phyloP scores from a whole-genome alignment of 2,797 vertebrate species.

The Scomberomorus guttatus region DNA sequence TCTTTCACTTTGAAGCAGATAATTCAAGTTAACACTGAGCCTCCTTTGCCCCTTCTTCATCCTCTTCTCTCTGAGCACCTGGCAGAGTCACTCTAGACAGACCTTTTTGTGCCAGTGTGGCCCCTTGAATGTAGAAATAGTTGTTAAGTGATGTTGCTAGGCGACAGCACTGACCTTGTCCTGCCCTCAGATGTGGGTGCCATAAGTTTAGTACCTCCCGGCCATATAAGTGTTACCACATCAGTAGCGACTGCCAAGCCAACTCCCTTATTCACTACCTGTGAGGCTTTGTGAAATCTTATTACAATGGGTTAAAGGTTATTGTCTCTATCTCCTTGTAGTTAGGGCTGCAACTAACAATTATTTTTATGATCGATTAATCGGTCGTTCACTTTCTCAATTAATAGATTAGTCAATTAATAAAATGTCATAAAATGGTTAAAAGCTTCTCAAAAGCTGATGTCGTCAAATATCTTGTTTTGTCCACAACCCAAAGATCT shows the following conservation, averaged over 20 bases:
- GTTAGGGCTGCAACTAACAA: too few species aligned
- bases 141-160: conserved; percentile 52
- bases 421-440: too few species aligned
- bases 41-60: neutral
- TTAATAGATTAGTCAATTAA: too few species aligned
- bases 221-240: conserved; percentile 51
- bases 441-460: neutral
- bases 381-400: too few species aligned
- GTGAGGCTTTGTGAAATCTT: conserved; percentile 25
- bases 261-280: conserved; percentile 9
- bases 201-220: conserved; percentile 7
- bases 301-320: conserved; percentile 63
- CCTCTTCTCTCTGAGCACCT: conserved; percentile 14
- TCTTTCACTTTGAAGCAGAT: conserved; percentile 26
- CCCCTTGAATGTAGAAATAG: conserved; percentile 27
- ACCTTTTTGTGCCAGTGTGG: neutral
- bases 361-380: too few species aligned
- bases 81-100: conserved; percentile 25
- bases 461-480: neutral
- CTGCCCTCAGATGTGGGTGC: conserved; percentile 34
- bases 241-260: conserved; percentile 2
- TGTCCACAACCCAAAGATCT: too few species aligned
- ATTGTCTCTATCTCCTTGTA: neutral
- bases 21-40: neutral
- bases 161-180: conserved; percentile 70